Conservation (phyloP, 2,888 invertebrate genomes). For the Dryococelus australis region DNA sequence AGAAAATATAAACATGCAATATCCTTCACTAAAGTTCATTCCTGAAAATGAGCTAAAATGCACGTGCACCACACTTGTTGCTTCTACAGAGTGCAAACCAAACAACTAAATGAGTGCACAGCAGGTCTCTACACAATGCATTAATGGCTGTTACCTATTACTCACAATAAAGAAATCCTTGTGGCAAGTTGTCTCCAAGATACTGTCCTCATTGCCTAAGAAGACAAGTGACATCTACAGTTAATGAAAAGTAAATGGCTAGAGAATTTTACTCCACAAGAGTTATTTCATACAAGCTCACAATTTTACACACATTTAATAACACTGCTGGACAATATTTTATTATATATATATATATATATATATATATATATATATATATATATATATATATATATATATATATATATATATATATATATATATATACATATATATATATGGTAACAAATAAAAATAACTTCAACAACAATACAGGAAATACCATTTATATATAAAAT, state of each 20-base stretch:
- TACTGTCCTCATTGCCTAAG: neutral
- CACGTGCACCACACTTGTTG: neutral
- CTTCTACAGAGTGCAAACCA: neutral
- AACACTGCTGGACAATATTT: too few relatives aligned
- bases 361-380: too few relatives aligned
- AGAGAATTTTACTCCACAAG: neutral
- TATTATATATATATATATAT: too few relatives aligned
- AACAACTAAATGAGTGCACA: neutral
- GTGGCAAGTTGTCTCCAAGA: neutral
- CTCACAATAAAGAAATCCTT: neutral
- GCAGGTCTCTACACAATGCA: neutral
- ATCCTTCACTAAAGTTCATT: neutral
- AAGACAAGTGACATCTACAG: neutral
- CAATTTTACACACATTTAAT: too few relatives aligned
- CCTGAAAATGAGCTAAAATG: too few relatives aligned
- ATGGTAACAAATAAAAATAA: too few relatives aligned
- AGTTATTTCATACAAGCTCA: too few relatives aligned
- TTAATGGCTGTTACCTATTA: neutral
- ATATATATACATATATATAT: too few relatives aligned
- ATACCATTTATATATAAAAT: too few relatives aligned
- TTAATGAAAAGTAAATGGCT: neutral
- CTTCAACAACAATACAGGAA: too few relatives aligned
- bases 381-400: too few relatives aligned
- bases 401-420: too few relatives aligned
- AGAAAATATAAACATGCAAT: slow-evolving; percentile 2